Evolutionary conservation across 2,888 invertebrate genomes (phyloP), one percentile per base, ranked within the genome.

Genomic region (Caenorhabditis sp.): DNA sequence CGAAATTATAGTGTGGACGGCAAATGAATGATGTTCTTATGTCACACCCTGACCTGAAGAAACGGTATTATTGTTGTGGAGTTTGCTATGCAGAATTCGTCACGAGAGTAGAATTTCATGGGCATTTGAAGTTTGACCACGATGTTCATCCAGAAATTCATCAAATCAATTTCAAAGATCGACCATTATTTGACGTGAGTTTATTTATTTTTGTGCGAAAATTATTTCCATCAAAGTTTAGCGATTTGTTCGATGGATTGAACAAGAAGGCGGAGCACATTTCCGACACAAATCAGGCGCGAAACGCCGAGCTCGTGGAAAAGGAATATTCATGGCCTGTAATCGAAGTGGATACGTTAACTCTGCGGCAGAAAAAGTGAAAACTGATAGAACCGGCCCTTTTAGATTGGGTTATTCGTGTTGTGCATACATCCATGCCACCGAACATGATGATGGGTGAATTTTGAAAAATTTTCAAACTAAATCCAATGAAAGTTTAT

Each of bases 271-370:
- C 12, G 82, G 82, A 0, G 82, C 82, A 17, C 79, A 82, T 68
- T 80, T 77, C 49, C 77, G 82, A n/a, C 76, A 78, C 49, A 79
- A 79, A 65, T 80, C 80, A 5, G 82, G 82, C 17, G 50, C 82
- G 1, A 82, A 82, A 62, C 54, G 76, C 27, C 67, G 78, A 17
- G 70, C 61, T 21, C 65, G 68, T 14, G 80, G 80, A 12, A 77
- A 72, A 50, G 81, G 81, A 60, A 81, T 81, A 12, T 81, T 81
- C 53, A 58, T 81, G 66, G 76, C 78, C 23, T 81, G 81, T 58
- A 81, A 81, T 58, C 58, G 79, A 43, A 77, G 77, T 49, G 79
- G 79, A 31, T 76, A 63, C 50, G 76, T 76, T 4, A 66, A 65
- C 14, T 55, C 62, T 1, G 53, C 58, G 1, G 58, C 64, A 21